These are phyloP conservation scores for Arion vulgaris DNA, from an alignment of 1,140 invertebrate genomes.

Conservation along the genomic window DNA sequence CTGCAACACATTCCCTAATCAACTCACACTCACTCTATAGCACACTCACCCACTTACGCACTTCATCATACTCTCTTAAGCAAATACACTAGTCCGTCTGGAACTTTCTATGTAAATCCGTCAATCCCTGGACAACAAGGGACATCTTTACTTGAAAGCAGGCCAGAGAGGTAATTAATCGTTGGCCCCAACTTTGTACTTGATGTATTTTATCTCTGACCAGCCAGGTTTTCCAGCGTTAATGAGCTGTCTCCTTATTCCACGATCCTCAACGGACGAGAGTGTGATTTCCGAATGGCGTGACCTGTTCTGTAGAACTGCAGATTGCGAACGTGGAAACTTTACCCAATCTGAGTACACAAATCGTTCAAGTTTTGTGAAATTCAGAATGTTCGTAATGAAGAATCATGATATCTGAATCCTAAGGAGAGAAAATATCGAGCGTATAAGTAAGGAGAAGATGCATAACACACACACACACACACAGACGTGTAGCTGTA, in stretches of 20 bases:
- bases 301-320: not conserved
- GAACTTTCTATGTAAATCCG: not conserved
- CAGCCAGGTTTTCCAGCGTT: not conserved
- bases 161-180: conserved; percentile 16
- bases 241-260: not conserved
- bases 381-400: no score
- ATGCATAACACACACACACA: no score
- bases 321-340: not conserved
- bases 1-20: not conserved
- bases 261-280: not conserved
- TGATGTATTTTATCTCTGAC: conserved; percentile 13
- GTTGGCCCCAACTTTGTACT: conserved; percentile 9
- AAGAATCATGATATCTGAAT: no score
- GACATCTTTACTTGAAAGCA: conserved; percentile 26
- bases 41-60: not conserved
- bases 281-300: not conserved
- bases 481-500: no score
- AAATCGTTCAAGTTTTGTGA: no score
- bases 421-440: no score
- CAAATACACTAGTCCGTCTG: not conserved
- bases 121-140: not conserved
- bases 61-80: not conserved
- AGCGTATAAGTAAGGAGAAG: no score
- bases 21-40: not conserved
- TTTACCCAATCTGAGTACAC: not conserved